phyloP scores from a whole-genome alignment of 2,888 invertebrate species.

The Neelides folsomi region DNA sequence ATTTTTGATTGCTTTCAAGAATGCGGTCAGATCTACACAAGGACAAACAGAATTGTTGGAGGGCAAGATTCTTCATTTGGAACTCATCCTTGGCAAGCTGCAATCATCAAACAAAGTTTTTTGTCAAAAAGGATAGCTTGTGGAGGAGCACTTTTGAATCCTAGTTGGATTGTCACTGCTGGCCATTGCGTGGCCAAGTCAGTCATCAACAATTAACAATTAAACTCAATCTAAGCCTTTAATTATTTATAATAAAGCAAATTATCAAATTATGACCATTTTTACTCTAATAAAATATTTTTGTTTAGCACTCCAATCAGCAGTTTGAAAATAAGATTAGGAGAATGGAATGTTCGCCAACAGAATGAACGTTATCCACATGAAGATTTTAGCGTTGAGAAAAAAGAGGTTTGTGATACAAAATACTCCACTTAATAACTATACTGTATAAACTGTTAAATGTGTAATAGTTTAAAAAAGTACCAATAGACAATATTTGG shows the following conservation, averaged over 20 bases:
- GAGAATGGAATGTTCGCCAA: slow-evolving; percentile 84
- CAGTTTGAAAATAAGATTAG: slow-evolving; percentile 73
- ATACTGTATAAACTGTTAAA: too few relatives aligned
- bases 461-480: too few relatives aligned
- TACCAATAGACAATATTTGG: too few relatives aligned
- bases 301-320: slow-evolving; percentile 65
- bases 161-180: slow-evolving; percentile 83
- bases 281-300: too few relatives aligned
- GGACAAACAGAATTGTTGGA: slow-evolving; percentile 81
- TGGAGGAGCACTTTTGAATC: slow-evolving; percentile 77
- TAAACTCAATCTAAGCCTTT: too few relatives aligned
- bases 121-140: slow-evolving; percentile 79
- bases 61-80: slow-evolving; percentile 82
- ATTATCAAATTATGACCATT: too few relatives aligned
- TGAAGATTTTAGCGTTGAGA: slow-evolving; percentile 74
- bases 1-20: slow-evolving; percentile 46
- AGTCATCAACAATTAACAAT: slow-evolving; percentile 39
- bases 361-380: slow-evolving; percentile 67
- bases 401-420: too few relatives aligned
- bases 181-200: slow-evolving; percentile 67
- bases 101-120: slow-evolving; percentile 80
- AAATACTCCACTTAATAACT: too few relatives aligned
- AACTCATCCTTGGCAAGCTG: slow-evolving; percentile 87
- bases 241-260: too few relatives aligned
- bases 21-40: slow-evolving; percentile 74